Evolutionary conservation across 1,140 invertebrate genomes (phyloP).

Genomic region (Pentalonia nigronervosa): DNA sequence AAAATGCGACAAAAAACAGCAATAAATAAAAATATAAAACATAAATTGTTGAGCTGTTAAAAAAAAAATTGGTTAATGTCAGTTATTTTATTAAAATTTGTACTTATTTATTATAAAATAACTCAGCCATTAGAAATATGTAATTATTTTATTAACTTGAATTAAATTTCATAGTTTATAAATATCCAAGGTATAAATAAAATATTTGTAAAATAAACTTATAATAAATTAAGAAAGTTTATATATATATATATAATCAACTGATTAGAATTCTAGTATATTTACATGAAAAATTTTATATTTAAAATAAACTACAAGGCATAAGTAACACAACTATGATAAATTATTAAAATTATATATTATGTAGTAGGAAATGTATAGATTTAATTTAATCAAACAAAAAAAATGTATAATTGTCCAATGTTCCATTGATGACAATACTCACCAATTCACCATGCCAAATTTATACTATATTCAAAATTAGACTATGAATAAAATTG

Average conservation of each 20-base stretch:
- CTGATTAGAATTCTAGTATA: too few species aligned
- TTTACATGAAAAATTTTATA: neutral
- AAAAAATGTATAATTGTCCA: neutral
- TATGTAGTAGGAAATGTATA: neutral
- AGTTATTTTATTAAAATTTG: neutral
- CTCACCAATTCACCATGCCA: neutral
- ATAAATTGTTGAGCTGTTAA: neutral
- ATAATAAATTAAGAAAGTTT: neutral
- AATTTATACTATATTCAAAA: neutral
- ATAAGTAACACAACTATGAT: neutral
- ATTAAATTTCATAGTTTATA: neutral
- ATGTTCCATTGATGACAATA: neutral
- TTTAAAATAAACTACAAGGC: neutral
- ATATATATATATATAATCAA: neutral
- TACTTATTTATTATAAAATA: neutral
- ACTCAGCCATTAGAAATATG: neutral
- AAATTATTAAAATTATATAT: neutral
- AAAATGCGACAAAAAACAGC: constrained; percentile 61
- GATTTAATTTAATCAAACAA: neutral
- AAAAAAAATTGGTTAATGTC: neutral
- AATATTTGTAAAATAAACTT: neutral
- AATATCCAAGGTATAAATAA: neutral
- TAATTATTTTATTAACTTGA: neutral
- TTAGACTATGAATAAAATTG: neutral
- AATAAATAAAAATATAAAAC: neutral